Conservation (phyloP, 1,140 invertebrate species). For the Eriocheir sinensis region DNA sequence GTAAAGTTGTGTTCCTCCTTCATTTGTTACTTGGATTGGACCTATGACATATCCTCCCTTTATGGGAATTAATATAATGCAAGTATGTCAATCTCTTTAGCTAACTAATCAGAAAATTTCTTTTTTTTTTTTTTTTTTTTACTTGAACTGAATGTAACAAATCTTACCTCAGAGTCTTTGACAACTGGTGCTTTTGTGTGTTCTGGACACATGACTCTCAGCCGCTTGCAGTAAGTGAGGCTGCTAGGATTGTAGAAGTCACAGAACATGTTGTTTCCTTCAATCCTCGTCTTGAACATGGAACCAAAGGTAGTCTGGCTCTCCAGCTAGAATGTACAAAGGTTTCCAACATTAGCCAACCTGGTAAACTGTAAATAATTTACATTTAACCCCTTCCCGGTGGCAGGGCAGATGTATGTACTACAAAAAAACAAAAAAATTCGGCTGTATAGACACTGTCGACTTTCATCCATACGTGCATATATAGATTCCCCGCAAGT, state of each 20-base stretch:
- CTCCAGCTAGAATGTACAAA: constrained; percentile 90
- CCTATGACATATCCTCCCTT: too few relatives aligned
- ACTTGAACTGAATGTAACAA: neutral
- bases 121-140: too few relatives aligned
- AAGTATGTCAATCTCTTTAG: neutral
- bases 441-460: too few relatives aligned
- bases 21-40: too few relatives aligned
- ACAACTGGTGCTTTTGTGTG: constrained; percentile 98
- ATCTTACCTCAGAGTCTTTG: constrained; percentile 70
- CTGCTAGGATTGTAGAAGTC: constrained; percentile 96
- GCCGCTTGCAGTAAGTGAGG: constrained; percentile 96
- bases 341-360: too few relatives aligned
- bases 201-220: constrained; percentile 97
- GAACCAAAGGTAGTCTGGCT: constrained; percentile 98
- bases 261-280: constrained; percentile 98
- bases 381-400: too few relatives aligned
- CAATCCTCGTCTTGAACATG: constrained; percentile 95
- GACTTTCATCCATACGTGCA: too few relatives aligned
- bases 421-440: too few relatives aligned
- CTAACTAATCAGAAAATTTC: neutral
- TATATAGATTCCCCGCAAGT: too few relatives aligned
- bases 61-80: neutral
- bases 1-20: constrained; percentile 72
- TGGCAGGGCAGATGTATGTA: too few relatives aligned
- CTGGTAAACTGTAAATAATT: too few relatives aligned